Evolutionary conservation across 1,140 invertebrate species (phyloP).

Genomic region (Liolophura sinensis): DNA sequence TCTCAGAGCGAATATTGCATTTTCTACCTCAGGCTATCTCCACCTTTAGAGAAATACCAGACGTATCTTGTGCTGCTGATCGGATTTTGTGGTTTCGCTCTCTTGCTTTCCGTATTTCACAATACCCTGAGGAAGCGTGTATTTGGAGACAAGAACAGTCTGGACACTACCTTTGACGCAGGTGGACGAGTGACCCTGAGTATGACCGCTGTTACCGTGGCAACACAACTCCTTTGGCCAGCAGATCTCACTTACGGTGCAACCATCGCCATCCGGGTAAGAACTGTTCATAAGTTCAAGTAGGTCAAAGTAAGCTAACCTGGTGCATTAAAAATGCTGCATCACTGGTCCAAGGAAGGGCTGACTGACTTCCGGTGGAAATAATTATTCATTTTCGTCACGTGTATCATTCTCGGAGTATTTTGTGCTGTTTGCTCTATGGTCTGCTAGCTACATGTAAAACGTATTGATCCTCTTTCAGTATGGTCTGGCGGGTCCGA

Average conservation of each 20-base stretch:
- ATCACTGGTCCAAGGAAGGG: no score
- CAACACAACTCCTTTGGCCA: conserved; percentile 16
- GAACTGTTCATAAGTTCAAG: no score
- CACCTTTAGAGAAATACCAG: conserved; percentile 12
- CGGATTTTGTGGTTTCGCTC: conserved; percentile 15
- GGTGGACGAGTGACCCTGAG: conserved; percentile 12
- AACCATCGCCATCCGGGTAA: conserved; percentile 13
- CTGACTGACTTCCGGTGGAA: no score
- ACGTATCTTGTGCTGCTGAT: conserved; percentile 7
- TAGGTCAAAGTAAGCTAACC: no score
- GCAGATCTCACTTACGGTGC: conserved; percentile 13
- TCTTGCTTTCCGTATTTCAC: conserved; percentile 5
- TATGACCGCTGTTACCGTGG: conserved; percentile 11
- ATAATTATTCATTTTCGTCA: no score
- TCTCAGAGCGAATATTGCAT: no score
- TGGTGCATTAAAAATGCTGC: no score
- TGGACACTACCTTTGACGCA: conserved; percentile 17
- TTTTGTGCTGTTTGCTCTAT: no score
- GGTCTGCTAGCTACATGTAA: no score
- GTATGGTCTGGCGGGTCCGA: conserved; percentile 11
- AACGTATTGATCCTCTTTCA: not conserved
- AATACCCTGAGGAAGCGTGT: conserved; percentile 7
- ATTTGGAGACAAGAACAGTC: conserved; percentile 9
- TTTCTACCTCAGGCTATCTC: conserved; percentile 3
- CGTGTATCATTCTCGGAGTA: no score